A percentile compares a stretch with the other conserved stretches of the same genome.
phyloP scores from a whole-genome alignment of 2,888 invertebrate genomes.

The Coelinius sp. region DNA sequence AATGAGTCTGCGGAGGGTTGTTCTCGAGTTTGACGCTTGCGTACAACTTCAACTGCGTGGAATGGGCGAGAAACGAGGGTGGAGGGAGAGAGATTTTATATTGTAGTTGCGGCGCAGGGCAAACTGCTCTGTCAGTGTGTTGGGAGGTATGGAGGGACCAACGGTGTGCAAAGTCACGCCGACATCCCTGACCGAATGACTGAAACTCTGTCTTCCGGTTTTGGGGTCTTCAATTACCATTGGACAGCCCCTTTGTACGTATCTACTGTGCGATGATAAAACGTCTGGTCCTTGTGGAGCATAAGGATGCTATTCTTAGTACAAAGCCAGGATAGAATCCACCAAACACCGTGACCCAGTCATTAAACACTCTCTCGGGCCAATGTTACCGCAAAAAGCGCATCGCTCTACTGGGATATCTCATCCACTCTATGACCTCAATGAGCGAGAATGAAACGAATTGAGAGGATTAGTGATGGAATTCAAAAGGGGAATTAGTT shows the following conservation, averaged over 20 bases:
- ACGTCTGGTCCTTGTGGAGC: background rate
- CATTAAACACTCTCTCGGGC: background rate
- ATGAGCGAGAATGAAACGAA: slow-evolving; percentile 4
- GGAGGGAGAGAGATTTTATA: slow-evolving; percentile 3
- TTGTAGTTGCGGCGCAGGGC: slow-evolving; percentile 22
- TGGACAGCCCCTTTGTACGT: background rate
- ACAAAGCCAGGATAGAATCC: background rate
- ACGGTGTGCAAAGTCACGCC: slow-evolving; percentile 22
- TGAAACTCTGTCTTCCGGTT: background rate
- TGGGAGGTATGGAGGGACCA: slow-evolving; percentile 7
- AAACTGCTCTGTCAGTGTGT: slow-evolving; percentile 25
- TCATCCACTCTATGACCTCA: slow-evolving; percentile 9
- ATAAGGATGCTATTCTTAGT: background rate
- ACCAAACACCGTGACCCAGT: background rate
- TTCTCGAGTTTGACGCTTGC: slow-evolving; percentile 48
- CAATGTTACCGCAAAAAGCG: background rate
- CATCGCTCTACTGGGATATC: slow-evolving; percentile 3
- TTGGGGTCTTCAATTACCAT: background rate
- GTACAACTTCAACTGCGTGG: slow-evolving; percentile 45
- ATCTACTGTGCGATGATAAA: background rate
- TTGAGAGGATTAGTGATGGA: background rate
- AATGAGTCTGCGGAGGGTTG: slow-evolving; percentile 52
- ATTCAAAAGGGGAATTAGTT: slow-evolving; percentile 10
- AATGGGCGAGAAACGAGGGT: slow-evolving; percentile 26
- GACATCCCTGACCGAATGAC: slow-evolving; percentile 9